Base-by-base conservation (phyloP, 2,797 vertebrate genomes). In the Echiichthys vipera region DNA sequence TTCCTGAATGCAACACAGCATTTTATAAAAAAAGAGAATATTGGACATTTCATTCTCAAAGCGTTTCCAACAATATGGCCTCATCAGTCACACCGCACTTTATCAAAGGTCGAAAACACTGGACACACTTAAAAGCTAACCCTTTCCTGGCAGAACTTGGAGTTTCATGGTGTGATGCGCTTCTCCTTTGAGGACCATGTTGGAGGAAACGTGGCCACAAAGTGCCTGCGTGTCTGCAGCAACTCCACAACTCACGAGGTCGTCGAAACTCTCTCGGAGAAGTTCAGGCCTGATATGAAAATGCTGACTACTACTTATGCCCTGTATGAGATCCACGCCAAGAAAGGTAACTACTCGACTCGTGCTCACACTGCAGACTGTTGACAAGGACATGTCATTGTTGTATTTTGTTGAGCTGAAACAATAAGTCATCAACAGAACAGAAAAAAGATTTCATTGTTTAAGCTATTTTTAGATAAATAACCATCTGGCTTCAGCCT, bases 91-190 rank as follows among this genome's bases (percentile, higher is more conserved):
- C n/a, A n/a, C 10, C 8, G 2, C 18, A 18, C 18, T 8, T 40
- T 14, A 29, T 12, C 0, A 58, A 58, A 57, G 9, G 15, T 18
- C 29, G 8, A 61, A 34, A 55, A 58, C 27, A 51, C 4, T 29
- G 13, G 18, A 25, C 5, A 25, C 9, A 42, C 1, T 63, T 18
- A 15, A 27, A 54, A 63, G 43, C 7, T 20, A 25, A 27, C n/a
- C 64, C 20, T 24, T 47, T 72, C 74, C 36, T 58, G n/a, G 18
- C 70, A 99, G 97, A 95, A 95, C 79, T 86, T 97, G 67, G 95
- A 96, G 80, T 98, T 98, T 81, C 95, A 97, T 65, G 97, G 97
- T 17, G 96, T 98, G 68, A 96, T 98, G 95, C 95, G 97, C 65
- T 98, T 98, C 93, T 97, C 96, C 91, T 95, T 97, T 39, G 96